Conservation (phyloP, 2,113 vertebrate species). For the Bothrops jararaca region DNA sequence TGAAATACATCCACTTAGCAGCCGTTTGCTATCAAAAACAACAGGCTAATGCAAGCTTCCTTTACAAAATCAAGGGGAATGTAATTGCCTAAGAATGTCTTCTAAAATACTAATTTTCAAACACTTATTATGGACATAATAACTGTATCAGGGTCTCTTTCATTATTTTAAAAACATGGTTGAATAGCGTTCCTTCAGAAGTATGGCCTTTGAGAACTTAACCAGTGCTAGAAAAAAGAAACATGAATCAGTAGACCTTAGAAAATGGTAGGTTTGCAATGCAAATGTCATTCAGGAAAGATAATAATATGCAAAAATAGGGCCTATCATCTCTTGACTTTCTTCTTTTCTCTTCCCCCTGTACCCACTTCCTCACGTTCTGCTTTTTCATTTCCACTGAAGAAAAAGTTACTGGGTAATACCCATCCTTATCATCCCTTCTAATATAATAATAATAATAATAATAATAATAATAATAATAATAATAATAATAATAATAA, state of each 20-base stretch:
- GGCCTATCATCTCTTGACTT: not conserved
- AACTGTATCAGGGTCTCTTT: slow-evolving; percentile 57
- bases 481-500: too few relatives aligned
- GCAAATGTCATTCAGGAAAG: not conserved
- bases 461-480: too few relatives aligned
- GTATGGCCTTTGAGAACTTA: slow-evolving; percentile 8
- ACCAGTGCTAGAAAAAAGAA: slow-evolving; percentile 22
- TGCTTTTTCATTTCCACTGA: not conserved
- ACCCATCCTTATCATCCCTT: not conserved
- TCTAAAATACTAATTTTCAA: slow-evolving; percentile 68
- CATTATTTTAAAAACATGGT: slow-evolving; percentile 47
- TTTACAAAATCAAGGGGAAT: slow-evolving; percentile 63
- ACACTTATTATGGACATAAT: slow-evolving; percentile 63
- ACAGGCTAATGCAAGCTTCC: slow-evolving; percentile 55
- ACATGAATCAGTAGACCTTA: not conserved
- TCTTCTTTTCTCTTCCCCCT: not conserved
- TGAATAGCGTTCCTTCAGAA: slow-evolving; percentile 40
- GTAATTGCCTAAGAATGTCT: slow-evolving; percentile 61
- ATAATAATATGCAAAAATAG: not conserved
- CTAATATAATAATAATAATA: not conserved
- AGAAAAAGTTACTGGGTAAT: not conserved
- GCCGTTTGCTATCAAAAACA: slow-evolving; percentile 52
- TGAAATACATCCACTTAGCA: slow-evolving; percentile 57
- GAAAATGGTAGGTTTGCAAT: slow-evolving; percentile 13
- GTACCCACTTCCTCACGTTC: not conserved